Base-by-base conservation (phyloP, 2,888 invertebrate genomes). In the Drosophila diplacantha region DNA sequence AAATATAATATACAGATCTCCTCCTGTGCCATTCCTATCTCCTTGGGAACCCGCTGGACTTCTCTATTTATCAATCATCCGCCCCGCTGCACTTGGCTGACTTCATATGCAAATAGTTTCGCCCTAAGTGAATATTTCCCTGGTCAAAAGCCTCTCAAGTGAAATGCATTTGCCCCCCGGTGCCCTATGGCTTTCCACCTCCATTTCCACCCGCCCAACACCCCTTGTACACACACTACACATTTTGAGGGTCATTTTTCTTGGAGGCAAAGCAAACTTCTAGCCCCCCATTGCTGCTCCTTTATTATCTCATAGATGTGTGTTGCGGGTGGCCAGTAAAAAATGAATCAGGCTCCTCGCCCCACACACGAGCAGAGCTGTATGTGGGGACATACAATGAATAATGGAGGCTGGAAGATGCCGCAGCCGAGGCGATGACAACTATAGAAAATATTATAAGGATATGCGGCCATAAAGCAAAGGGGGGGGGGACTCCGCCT, bases 371-470 rank as follows among this genome's bases (percentile, higher is more conserved):
- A 8, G 24, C 11, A 41, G 35, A 14, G 7, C 37, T 1, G 12
- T 14, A 6, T 22, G 8, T 43, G 22, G 34, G 20, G 49, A 61
- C 61, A 44, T 65, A 74, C 73, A 62, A 73, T 68, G 61, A 66
- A 61, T 63, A 63, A 63, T 63, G 62, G 62, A 53, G 60, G 53
- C 62, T 39, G 44, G 6, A 54, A 55, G 53, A 52, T 44, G 51
- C 52, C 32, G 49, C 26, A 43, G 41, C 57, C 35, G 43, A 50
- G 50, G 73, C 76, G 83, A 80, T 84, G 83, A 82, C 84, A 78
- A 84, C 83, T 83, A 79, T 84, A 81, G 84, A 81, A 84, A 79
- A 83, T 80, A 83, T 81, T 78, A 80, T 84, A 83, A 81, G 79
- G 81, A 84, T 83, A 84, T 81, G 83, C 75, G 83, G 53, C 78